These are phyloP conservation scores for Falcunculus frontatus DNA, from an alignment of 2,113 vertebrate genomes.

Conservation along the genomic window DNA sequence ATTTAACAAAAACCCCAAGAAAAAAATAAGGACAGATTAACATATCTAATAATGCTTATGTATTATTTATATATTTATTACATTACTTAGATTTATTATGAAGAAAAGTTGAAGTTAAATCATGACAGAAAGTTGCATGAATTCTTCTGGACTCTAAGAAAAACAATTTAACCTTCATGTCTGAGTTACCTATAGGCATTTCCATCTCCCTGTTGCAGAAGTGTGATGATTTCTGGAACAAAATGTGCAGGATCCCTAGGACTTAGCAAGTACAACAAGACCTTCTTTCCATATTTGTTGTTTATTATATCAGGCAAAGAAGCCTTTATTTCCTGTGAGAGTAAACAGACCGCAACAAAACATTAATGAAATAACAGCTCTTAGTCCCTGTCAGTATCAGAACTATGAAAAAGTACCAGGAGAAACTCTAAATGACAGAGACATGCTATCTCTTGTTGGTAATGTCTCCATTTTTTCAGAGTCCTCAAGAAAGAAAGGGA, in stretches of 20 bases:
- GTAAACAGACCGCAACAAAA: neutral
- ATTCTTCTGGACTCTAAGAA: neutral
- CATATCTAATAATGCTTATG: neutral
- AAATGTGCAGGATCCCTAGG: conserved; percentile 87
- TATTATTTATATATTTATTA: neutral
- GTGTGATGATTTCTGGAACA: conserved; percentile 86
- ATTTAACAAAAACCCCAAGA: neutral
- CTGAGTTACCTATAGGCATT: conserved; percentile 84
- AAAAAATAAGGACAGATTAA: neutral
- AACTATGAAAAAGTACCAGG: neutral
- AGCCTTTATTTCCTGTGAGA: conserved; percentile 81
- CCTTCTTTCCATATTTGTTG: conserved; percentile 92
- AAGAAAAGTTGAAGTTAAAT: neutral
- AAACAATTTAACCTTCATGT: neutral
- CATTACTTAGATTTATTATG: neutral
- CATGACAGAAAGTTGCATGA: neutral
- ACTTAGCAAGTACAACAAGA: conserved; percentile 86
- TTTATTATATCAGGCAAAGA: conserved; percentile 80
- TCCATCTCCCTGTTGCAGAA: conserved; percentile 85
- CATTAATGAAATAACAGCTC: neutral
- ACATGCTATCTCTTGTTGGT: neutral
- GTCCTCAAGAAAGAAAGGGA: neutral
- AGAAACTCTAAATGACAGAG: neutral
- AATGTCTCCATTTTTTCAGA: neutral
- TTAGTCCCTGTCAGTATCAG: no score